phyloP scores from a whole-genome alignment of 1,140 invertebrate genomes.

The Cyphomyrmex costatus region DNA sequence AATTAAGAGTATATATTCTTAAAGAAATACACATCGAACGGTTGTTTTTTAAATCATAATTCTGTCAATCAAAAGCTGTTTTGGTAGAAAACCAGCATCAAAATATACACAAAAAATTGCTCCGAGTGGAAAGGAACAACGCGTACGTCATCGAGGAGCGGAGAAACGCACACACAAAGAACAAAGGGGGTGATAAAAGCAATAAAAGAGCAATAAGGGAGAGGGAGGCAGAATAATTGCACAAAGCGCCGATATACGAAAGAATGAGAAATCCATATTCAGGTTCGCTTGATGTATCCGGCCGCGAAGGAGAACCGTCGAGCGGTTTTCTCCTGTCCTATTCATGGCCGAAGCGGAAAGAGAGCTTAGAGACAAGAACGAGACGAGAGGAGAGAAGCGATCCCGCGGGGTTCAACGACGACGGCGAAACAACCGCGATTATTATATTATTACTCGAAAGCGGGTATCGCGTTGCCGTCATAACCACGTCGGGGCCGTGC shows the following conservation, averaged over 20 bases:
- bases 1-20: not conserved
- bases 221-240: slow-evolving; percentile 74
- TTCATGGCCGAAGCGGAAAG: slow-evolving; percentile 42
- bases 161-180: slow-evolving; percentile 3
- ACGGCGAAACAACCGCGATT: slow-evolving; percentile 74
- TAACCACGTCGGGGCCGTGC: slow-evolving; percentile 79
- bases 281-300: slow-evolving; percentile 80
- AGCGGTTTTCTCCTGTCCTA: slow-evolving; percentile 25
- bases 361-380: slow-evolving; percentile 27
- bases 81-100: not conserved
- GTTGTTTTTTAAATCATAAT: not conserved
- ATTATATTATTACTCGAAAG: slow-evolving; percentile 74
- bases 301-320: slow-evolving; percentile 31
- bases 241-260: slow-evolving; percentile 78
- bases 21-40: not conserved
- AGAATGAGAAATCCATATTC: slow-evolving; percentile 82
- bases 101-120: slow-evolving; percentile 1
- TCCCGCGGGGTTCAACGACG: slow-evolving; percentile 55
- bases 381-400: slow-evolving; percentile 23
- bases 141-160: not conserved
- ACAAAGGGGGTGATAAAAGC: not conserved
- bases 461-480: slow-evolving; percentile 82
- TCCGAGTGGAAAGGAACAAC: not conserved
- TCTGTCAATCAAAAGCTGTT: not conserved
- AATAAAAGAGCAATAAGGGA: slow-evolving; percentile 5